These are phyloP conservation scores for Cephus sareptanus DNA, from an alignment of 2,888 invertebrate genomes.

Conservation along the genomic window DNA sequence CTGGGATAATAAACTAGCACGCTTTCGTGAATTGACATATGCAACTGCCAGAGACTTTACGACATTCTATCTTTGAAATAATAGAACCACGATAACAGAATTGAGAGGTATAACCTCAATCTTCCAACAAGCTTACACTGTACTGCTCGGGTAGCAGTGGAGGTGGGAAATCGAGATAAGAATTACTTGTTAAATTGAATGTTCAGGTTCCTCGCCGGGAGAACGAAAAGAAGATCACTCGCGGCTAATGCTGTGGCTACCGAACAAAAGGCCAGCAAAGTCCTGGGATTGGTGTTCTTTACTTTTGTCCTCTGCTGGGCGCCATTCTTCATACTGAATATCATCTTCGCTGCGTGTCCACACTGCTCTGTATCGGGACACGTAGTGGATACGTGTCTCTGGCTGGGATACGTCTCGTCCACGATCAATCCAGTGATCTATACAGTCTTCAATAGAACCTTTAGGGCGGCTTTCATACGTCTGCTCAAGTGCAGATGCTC, in stretches of 20 bases:
- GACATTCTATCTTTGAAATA: neutral
- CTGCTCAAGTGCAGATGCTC: slow-evolving; percentile 81
- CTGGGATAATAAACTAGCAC: neutral
- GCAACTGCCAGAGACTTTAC: neutral
- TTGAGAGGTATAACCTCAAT: neutral
- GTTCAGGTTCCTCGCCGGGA: slow-evolving; percentile 75
- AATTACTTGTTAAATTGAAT: neutral
- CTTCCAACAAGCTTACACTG: neutral
- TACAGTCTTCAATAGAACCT: slow-evolving; percentile 91
- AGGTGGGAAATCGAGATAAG: no score
- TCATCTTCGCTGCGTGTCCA: slow-evolving; percentile 87
- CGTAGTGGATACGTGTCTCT: slow-evolving; percentile 84
- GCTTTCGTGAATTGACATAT: neutral
- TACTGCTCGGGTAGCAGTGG: neutral
- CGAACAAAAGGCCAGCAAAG: slow-evolving; percentile 96
- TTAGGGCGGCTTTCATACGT: slow-evolving; percentile 86
- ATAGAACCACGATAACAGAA: neutral
- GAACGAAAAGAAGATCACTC: slow-evolving; percentile 77
- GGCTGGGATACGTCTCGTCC: slow-evolving; percentile 93
- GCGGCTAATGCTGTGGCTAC: slow-evolving; percentile 87
- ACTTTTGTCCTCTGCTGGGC: slow-evolving; percentile 94
- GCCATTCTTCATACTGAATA: slow-evolving; percentile 90
- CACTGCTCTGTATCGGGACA: slow-evolving; percentile 80
- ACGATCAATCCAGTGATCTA: slow-evolving; percentile 95
- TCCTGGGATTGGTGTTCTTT: slow-evolving; percentile 90